Conservation (phyloP, 2,797 vertebrate genomes). For the Danio albolineatus region DNA sequence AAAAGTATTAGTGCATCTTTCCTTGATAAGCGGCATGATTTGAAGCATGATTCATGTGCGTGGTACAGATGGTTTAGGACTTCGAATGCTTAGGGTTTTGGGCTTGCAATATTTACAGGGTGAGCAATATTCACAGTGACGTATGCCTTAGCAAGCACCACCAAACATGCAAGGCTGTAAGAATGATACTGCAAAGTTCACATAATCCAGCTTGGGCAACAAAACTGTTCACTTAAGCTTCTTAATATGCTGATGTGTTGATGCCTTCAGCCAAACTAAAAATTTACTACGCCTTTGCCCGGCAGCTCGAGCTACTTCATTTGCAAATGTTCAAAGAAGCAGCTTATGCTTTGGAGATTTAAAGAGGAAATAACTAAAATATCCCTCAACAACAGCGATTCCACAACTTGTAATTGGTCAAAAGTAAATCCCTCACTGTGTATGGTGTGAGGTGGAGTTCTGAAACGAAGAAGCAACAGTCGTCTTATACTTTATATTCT, state of each 20-base stretch:
- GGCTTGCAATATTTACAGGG: background rate
- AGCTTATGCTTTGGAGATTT: conserved; percentile 55
- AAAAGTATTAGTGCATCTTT: background rate
- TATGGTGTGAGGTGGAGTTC: background rate
- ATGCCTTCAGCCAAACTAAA: conserved; percentile 16
- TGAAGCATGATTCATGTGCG: background rate
- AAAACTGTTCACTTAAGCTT: conserved; percentile 16
- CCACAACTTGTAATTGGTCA: background rate
- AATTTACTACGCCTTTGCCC: background rate
- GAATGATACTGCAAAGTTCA: conserved; percentile 20
- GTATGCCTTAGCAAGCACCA: background rate
- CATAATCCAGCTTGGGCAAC: background rate
- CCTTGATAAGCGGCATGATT: background rate
- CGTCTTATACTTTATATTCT: background rate
- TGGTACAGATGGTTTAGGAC: background rate
- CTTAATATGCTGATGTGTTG: conserved; percentile 19
- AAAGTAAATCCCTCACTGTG: background rate
- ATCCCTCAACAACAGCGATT: background rate
- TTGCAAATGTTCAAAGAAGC: conserved; percentile 27
- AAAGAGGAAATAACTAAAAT: conserved; percentile 7
- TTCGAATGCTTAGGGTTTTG: background rate
- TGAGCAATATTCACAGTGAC: background rate
- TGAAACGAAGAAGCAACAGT: background rate
- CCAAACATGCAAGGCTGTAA: conserved; percentile 13
- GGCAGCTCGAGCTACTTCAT: conserved; percentile 17